Evolutionary conservation across 2,113 vertebrate species (phyloP).

Genomic region (Rhynchomys soricoides): DNA sequence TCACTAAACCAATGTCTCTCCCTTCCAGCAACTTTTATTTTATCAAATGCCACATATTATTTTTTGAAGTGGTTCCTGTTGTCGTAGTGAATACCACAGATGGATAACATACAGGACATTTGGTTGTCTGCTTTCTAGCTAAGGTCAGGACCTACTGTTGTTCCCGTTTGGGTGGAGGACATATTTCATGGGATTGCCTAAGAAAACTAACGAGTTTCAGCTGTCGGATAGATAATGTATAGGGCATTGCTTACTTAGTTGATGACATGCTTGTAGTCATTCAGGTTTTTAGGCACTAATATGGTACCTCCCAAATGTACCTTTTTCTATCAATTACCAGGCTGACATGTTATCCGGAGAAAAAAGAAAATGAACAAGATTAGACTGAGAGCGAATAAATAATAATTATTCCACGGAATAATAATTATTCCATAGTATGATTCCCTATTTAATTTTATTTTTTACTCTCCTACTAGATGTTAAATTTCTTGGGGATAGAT

Average conservation of each 20-base stretch:
- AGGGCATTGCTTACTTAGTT: constrained; percentile 64
- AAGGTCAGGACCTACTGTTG: constrained; percentile 79
- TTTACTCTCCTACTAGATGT: constrained; percentile 17
- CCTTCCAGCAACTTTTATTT: constrained; percentile 79
- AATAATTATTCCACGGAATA: background rate
- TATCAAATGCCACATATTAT: constrained; percentile 78
- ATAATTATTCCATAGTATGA: background rate
- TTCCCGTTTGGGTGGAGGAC: constrained; percentile 75
- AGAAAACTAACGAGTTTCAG: constrained; percentile 76
- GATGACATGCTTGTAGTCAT: constrained; percentile 61
- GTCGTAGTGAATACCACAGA: constrained; percentile 74
- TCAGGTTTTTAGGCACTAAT: constrained; percentile 37
- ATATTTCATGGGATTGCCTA: constrained; percentile 66
- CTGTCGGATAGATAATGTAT: constrained; percentile 68
- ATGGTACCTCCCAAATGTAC: constrained; percentile 19
- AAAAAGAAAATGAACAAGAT: constrained; percentile 12
- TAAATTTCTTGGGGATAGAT: constrained; percentile 35
- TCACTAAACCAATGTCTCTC: constrained; percentile 65
- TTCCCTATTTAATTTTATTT: background rate
- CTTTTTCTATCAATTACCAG: constrained; percentile 37
- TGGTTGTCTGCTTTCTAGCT: constrained; percentile 72
- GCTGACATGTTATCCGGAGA: constrained; percentile 20
- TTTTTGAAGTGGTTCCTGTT: constrained; percentile 78
- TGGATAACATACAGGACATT: constrained; percentile 68
- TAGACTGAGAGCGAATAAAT: constrained; percentile 9